Percentiles rank a stretch among this genome's conserved stretches.
These are phyloP conservation scores for Myiopsitta monachus DNA, from an alignment of 2,113 vertebrate genomes.

Conservation along the genomic window DNA sequence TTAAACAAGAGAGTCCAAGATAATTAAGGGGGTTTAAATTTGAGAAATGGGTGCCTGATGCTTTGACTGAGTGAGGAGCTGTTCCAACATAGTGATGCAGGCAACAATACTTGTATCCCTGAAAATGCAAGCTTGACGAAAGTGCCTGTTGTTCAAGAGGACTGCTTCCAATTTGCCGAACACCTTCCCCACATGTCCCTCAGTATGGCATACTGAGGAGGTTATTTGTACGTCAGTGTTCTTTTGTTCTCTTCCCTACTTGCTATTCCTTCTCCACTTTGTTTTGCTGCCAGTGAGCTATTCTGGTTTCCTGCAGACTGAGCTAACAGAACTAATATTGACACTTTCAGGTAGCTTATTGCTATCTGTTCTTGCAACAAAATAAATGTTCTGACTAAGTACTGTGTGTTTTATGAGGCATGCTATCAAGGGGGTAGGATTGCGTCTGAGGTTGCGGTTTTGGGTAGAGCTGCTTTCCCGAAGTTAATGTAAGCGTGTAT, in stretches of 20 bases:
- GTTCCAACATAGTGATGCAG: not conserved
- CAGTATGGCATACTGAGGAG: not conserved
- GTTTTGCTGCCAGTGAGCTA: not conserved
- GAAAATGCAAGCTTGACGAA: not conserved
- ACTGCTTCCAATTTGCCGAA: not conserved
- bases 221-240: not conserved
- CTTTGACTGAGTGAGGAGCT: not conserved
- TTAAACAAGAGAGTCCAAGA: not conserved
- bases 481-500: not conserved
- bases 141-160: not conserved
- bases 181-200: not conserved
- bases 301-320: not conserved
- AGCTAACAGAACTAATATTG: not conserved
- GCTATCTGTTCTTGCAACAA: not conserved
- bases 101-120: not conserved
- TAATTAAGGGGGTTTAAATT: not conserved
- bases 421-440: not conserved
- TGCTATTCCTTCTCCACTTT: not conserved
- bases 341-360: not conserved
- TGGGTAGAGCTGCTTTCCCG: not conserved
- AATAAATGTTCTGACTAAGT: not conserved
- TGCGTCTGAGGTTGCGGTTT: not conserved
- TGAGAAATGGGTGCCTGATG: not conserved
- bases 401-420: not conserved
- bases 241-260: not conserved